A percentile compares a stretch with the other conserved stretches of the same genome.
Conservation (phyloP, 1,140 invertebrate genomes). For the Archegozetes longisetosus region DNA sequence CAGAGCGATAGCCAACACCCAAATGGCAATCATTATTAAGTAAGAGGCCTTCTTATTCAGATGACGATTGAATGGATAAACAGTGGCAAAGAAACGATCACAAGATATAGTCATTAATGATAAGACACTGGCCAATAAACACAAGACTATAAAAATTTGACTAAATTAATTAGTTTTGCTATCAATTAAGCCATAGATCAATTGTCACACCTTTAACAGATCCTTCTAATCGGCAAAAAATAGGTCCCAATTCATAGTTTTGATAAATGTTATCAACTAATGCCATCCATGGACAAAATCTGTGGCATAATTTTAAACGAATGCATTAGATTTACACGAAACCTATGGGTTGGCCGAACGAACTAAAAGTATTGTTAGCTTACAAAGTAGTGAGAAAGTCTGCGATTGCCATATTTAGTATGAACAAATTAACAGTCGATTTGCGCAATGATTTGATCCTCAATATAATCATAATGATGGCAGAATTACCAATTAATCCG, state of each 20-base stretch:
- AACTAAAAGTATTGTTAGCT: neutral
- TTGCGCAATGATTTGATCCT: conserved; percentile 48
- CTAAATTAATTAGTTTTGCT: neutral
- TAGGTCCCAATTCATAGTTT: conserved; percentile 48
- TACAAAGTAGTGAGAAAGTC: conserved; percentile 51
- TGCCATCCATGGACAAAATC: conserved; percentile 50
- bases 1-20: conserved; percentile 42
- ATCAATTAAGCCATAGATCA: neutral
- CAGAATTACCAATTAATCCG: conserved; percentile 51
- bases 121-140: conserved; percentile 51
- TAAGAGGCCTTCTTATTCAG: conserved; percentile 41
- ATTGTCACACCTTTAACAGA: conserved; percentile 43
- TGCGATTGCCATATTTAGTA: conserved; percentile 57
- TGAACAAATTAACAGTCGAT: conserved; percentile 55
- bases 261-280: conserved; percentile 51
- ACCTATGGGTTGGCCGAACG: too few relatives aligned
- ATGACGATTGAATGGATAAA: conserved; percentile 47
- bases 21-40: conserved; percentile 44
- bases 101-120: conserved; percentile 62
- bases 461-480: conserved; percentile 48
- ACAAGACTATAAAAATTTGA: conserved; percentile 34
- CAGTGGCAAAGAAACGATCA: conserved; percentile 59
- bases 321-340: too few relatives aligned
- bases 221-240: conserved; percentile 50
- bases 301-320: neutral